Evolutionary conservation across 37 sponge, comb jelly and placozoan genomes (phyloP), one percentile per base, ranked within the genome.

Genomic region (Halichondria panicea): DNA sequence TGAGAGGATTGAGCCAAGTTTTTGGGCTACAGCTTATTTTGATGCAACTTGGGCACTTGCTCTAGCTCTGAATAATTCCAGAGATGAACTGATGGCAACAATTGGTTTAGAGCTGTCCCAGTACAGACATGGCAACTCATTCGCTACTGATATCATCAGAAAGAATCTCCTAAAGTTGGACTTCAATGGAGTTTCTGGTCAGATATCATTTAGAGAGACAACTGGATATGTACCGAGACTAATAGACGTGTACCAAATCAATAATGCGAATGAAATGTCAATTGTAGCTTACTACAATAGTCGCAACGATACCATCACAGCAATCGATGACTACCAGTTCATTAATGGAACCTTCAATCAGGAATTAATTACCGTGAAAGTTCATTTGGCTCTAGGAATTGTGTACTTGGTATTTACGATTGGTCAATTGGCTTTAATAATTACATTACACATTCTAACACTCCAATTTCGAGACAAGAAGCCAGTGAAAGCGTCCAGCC

Each of bases 41-140:
- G 80, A 80, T 70, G 80, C 46, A 2, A 28, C 71, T 4, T 80
- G 80, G 79, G 33, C 79, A 12, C 46, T 79, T 39, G 68, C 58
- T 18, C 58, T 79, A 13, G 68, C 79, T 11, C 80, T 80, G 11
- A 80, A 80, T 35, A 62, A 11, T 34, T 69, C 79, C 7, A 69
- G 40, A 13, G 41, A 55, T 28, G 25, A n/a, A n/a, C n/a, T 1
- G 21, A 13, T 46, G 18, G n/a, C 15, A 12, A 25, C n/a, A 22
- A 66, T 66, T 15, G 67, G 67, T 39, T 15, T 39, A 40, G 58
- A 39, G 19, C 59, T 74, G 3, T 32, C 37, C 18, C 13, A 41
- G 18, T 58, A 74, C 12, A 1, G 2, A 8, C 36, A 42, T 59
- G 61, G 71, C n/a, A 70, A 68, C 0, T 38, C 43, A 41, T 34